These are phyloP conservation scores for Lamproptera curius DNA, from an alignment of 2,888 invertebrate species.

Conservation along the genomic window DNA sequence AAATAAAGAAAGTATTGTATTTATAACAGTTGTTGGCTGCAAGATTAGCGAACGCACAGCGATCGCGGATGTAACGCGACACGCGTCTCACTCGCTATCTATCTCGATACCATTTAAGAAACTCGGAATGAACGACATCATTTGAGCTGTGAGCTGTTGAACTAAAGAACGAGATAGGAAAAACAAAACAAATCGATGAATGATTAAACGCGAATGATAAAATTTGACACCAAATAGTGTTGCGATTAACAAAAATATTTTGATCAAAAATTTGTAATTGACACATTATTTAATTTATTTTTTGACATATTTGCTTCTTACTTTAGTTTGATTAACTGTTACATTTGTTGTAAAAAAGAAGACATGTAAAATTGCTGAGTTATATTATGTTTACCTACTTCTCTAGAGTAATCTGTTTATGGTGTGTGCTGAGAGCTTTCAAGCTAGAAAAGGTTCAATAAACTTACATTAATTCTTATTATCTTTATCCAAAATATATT, in stretches of 20 bases:
- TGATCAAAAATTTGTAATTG: no score
- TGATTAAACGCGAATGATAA: conserved; percentile 10
- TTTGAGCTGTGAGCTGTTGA: not conserved
- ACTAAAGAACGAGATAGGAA: conserved; percentile 19
- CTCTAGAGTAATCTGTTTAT: no score
- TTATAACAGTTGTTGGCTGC: conserved; percentile 27
- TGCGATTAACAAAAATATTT: not conserved
- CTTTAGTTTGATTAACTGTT: no score
- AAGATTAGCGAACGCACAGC: conserved; percentile 70
- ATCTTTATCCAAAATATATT: no score
- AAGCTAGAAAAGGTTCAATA: no score
- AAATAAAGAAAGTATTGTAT: conserved; percentile 23
- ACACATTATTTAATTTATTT: no score
- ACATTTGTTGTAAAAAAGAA: no score
- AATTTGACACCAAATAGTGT: conserved; percentile 4
- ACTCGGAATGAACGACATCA: conserved; percentile 24
- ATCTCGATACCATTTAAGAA: conserved; percentile 39
- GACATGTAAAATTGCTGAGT: no score
- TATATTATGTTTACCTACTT: no score
- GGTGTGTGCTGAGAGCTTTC: no score
- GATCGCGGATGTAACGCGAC: conserved; percentile 56
- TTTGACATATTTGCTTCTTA: no score
- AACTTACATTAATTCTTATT: no score
- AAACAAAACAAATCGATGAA: conserved; percentile 21
- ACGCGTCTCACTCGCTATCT: conserved; percentile 60